Evolutionary conservation across 2,888 invertebrate genomes (phyloP).

Genomic region (Lutraria lutraria): DNA sequence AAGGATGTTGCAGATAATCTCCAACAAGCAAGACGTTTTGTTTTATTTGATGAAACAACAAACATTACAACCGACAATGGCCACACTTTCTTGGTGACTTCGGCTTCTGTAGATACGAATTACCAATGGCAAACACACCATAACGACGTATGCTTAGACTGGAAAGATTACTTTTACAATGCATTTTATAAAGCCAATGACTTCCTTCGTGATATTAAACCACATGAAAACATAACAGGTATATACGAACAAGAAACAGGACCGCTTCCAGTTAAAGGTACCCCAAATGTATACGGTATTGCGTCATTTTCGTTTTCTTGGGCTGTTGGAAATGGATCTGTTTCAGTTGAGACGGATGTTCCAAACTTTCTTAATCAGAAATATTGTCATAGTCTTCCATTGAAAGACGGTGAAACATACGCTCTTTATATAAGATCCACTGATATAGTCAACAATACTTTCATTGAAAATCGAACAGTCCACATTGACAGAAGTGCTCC

Average conservation of each 20-base stretch:
- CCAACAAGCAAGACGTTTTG: conserved; percentile 63
- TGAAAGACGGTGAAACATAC: conserved; percentile 69
- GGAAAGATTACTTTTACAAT: conserved; percentile 71
- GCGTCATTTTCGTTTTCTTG: conserved; percentile 46
- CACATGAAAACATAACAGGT: conserved; percentile 48
- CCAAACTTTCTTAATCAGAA: conserved; percentile 44
- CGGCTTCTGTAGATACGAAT: conserved; percentile 53
- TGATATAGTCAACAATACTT: conserved; percentile 65
- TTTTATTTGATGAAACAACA: conserved; percentile 68
- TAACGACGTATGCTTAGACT: conserved; percentile 59
- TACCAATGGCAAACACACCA: conserved; percentile 70
- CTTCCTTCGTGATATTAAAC: conserved; percentile 55
- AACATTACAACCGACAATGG: conserved; percentile 27
- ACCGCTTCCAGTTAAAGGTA: conserved; percentile 62
- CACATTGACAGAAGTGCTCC: conserved; percentile 69
- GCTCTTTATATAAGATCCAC: conserved; percentile 55
- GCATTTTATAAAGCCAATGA: conserved; percentile 46
- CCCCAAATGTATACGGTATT: conserved; percentile 67
- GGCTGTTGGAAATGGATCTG: conserved; percentile 9
- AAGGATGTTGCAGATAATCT: conserved; percentile 69
- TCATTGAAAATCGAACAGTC: conserved; percentile 58
- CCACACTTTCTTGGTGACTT: conserved; percentile 41
- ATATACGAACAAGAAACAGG: conserved; percentile 69
- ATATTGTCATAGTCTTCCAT: conserved; percentile 42
- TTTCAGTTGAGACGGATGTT: neutral